Evolutionary conservation across 2,113 vertebrate genomes (phyloP), one percentile per base, ranked within the genome.

Genomic region (Chamaetylas fuelleborni): DNA sequence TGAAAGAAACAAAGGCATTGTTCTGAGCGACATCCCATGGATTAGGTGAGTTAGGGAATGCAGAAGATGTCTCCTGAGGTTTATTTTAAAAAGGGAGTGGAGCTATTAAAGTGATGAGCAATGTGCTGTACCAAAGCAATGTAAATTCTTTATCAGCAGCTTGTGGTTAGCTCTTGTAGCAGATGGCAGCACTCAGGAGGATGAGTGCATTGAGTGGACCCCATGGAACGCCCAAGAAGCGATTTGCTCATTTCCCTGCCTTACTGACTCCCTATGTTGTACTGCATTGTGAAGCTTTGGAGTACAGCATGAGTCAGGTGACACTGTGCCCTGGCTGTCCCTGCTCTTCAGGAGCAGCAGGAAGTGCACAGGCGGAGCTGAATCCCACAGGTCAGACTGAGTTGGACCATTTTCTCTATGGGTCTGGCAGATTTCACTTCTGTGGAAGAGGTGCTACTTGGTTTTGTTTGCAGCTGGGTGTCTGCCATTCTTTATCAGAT

Each of bases 21-120:
- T 72, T 82, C 31, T 77, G 15, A 51, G 15, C 11, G n/a, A 15
- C 3, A 2, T 48, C 40, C 72, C 20, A 2, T 78, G 67, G 76
- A 43, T 86, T 22, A 86, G 67, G 86, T 50, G 80, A 73, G 45
- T 62, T 90, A 50, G 67, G 82, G 51, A 79, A 81, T 48, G 43
- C 64, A 90, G 67, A 69, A 81, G 69, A 19, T 60, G 43, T 56
- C 80, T 92, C 65, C 57, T 86, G 83, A 71, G 77, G 65, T 95
- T 93, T 92, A 57, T 92, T 81, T 61, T 61, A 48, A 69, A 81
- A 92, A 91, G 38, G 38, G 73, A 92, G 31, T 42, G 70, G 58
- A 79, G 48, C 73, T 83, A 42, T 95, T 92, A 71, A 76, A 94
- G 4, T 67, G 60, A 91, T 81, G 57, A 84, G 77, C 64, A 67